A percentile compares a stretch with the other conserved stretches of the same genome.
phyloP scores from a whole-genome alignment of 2,888 invertebrate genomes.

The Empis stercorea region DNA sequence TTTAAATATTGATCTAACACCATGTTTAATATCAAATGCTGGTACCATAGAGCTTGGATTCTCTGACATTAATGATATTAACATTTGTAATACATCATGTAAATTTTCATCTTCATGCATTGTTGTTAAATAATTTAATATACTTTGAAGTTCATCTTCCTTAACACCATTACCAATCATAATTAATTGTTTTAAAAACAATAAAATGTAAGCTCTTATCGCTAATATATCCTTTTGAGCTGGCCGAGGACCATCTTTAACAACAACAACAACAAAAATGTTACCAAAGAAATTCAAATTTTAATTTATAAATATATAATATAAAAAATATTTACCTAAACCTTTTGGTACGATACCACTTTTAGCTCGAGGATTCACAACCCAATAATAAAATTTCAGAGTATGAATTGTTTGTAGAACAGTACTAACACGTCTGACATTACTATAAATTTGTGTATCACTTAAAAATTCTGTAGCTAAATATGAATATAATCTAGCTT shows the following conservation, averaged over 20 bases:
- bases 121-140: conserved; percentile 94
- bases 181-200: conserved; percentile 91
- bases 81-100: conserved; percentile 93
- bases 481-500: conserved; percentile 91
- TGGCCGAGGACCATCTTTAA: conserved; percentile 83
- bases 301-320: neutral
- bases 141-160: conserved; percentile 96
- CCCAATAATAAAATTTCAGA: conserved; percentile 98
- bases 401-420: conserved; percentile 97
- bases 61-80: conserved; percentile 94
- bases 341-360: conserved; percentile 94
- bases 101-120: conserved; percentile 99
- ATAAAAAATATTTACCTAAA: conserved; percentile 53
- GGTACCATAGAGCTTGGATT: conserved; percentile 99
- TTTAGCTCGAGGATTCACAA: conserved; percentile 86
- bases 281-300: neutral
- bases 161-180: conserved; percentile 95
- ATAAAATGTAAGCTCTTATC: conserved; percentile 85
- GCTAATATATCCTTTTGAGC: conserved; percentile 88
- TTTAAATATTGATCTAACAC: conserved; percentile 94
- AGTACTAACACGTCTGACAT: conserved; percentile 90
- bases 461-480: conserved; percentile 97
- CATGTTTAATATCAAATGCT: conserved; percentile 95
- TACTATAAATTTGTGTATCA: conserved; percentile 94
- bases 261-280: too few relatives aligned